phyloP scores from a whole-genome alignment of 2,888 invertebrate species.

The Bimastos eiseni region DNA sequence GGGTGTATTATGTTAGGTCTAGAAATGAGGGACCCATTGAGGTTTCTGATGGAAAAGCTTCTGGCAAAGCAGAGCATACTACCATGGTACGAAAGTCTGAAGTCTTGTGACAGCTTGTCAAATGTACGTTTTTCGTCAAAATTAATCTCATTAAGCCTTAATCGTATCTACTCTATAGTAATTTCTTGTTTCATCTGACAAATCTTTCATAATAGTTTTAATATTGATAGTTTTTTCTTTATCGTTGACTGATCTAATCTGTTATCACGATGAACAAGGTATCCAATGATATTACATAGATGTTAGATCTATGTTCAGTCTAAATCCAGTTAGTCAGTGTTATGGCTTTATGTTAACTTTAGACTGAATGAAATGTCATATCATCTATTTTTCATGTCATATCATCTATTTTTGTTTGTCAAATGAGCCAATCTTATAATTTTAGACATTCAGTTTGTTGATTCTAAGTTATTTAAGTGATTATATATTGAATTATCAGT shows the following conservation, averaged over 20 bases:
- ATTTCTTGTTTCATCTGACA: neutral
- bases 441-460: neutral
- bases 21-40: neutral
- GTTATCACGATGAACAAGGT: neutral
- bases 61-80: conserved; percentile 5
- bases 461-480: neutral
- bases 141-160: neutral
- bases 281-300: neutral
- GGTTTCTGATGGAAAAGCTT: conserved; percentile 4
- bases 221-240: neutral
- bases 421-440: neutral
- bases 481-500: neutral
- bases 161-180: neutral
- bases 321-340: neutral
- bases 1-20: neutral
- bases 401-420: neutral
- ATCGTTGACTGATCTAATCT: neutral
- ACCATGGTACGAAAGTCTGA: neutral
- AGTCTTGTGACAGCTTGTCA: conserved; percentile 6
- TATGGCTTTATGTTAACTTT: neutral
- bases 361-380: neutral
- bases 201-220: neutral
- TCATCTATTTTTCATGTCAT: neutral
- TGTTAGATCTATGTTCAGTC: neutral
- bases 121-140: neutral